These are phyloP conservation scores for Leiothrix lutea DNA, from an alignment of 2,113 vertebrate genomes.

Conservation along the genomic window DNA sequence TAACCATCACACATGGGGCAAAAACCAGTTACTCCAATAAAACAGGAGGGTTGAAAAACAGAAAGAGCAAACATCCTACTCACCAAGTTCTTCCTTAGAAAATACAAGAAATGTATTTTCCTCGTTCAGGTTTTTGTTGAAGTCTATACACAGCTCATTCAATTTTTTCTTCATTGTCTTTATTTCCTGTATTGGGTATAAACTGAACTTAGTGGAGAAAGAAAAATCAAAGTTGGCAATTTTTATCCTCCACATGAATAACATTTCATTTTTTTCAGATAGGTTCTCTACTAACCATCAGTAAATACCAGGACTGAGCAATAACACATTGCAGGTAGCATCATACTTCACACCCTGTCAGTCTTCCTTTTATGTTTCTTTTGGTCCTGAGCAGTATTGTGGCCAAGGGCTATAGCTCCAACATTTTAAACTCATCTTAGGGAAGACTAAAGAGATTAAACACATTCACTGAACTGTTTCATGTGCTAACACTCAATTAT, in stretches of 20 bases:
- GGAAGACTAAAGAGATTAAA: background rate
- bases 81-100: conserved; percentile 86
- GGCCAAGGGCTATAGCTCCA: accelerated
- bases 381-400: background rate
- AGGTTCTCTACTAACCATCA: background rate
- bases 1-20: background rate
- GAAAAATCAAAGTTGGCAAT: background rate
- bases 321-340: background rate
- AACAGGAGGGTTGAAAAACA: background rate
- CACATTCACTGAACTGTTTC: background rate
- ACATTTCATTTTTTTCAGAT: background rate
- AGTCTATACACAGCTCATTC: conserved; percentile 91
- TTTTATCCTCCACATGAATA: background rate
- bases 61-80: background rate
- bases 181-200: conserved; percentile 81
- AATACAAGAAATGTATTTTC: conserved; percentile 85
- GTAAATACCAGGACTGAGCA: background rate
- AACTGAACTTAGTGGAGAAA: background rate
- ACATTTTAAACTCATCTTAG: background rate
- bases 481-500: background rate
- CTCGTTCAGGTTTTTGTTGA: conserved; percentile 93
- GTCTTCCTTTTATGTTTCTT: background rate
- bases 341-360: background rate
- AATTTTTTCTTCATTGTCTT: conserved; percentile 86
- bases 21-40: background rate